Evolutionary conservation across 2,797 vertebrate genomes (phyloP).

Genomic region (Myotis planiceps): DNA sequence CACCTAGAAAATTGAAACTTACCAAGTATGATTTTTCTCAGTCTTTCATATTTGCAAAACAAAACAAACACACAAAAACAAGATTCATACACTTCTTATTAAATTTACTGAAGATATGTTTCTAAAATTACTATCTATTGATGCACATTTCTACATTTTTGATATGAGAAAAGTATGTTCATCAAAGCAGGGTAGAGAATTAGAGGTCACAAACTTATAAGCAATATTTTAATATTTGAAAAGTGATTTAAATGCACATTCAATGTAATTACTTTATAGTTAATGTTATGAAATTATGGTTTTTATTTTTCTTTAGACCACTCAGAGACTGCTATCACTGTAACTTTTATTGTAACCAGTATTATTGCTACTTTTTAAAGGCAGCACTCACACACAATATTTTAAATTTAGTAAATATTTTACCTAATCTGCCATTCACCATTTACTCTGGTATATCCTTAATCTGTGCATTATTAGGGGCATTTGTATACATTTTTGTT

Average conservation of each 20-base stretch:
- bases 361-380: not conserved
- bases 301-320: not conserved
- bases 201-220: not conserved
- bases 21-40: not conserved
- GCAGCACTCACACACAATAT: not conserved
- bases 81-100: not conserved
- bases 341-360: not conserved
- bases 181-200: not conserved
- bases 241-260: not conserved
- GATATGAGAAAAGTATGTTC: not conserved
- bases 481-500: not conserved
- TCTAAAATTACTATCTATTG: not conserved
- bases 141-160: not conserved
- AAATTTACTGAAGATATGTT: not conserved
- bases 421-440: not conserved
- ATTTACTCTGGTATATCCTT: not conserved
- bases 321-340: not conserved
- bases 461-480: not conserved
- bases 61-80: not conserved
- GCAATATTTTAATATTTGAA: not conserved
- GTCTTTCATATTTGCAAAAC: not conserved
- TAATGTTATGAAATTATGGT: not conserved
- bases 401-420: not conserved
- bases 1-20: not conserved
- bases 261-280: not conserved